Base-by-base conservation (phyloP, 1,140 invertebrate genomes). In the Vanessa atalanta region DNA sequence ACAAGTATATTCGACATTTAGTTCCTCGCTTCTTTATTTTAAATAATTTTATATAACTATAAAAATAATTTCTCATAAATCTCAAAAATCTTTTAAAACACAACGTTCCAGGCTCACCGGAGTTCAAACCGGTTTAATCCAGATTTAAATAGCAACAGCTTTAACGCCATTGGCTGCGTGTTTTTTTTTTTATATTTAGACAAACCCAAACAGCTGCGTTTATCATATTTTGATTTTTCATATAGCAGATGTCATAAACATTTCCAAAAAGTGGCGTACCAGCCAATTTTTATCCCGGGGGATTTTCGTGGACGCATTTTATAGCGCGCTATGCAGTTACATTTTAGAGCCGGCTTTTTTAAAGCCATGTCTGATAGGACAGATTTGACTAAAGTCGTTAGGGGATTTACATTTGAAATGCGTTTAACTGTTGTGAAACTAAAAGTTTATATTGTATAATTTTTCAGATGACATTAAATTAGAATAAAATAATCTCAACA, bases 241-340 rank as follows among this genome's bases (percentile, higher is more conserved):
- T 57, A 23, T 3, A 57, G 60, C 76, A 72, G 61, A 78, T 73
- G 74, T 76, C 71, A 73, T 80, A 76, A 78, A 80, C 71, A 78
- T 76, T 75, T 73, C 70, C 73, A 71, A 78, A 80, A 79, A 80
- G 47, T 57, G 60, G 53, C 70, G 65, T 73, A 65, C 73, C 55
- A 77, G 76, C 76, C 75, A 75, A 79, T 75, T 75, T 79, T 73
- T 74, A 78, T 80, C 75, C 75, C 57, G 50, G 26, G 75, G 75
- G 75, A 76, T 76, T 76, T 61, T 68, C 69, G 65, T 51, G 48
- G 51, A 68, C 66, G 75, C 70, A 68, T 72, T 77, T 77, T 73
- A 77, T 77, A 77, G 75, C 47, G 53, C 64, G 63, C 71, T 73
- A 71, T 67, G 71, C 71, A 73, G 75, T 73, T 73, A 77, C 67